Evolutionary conservation across 2,113 vertebrate genomes (phyloP).

Genomic region (Clarias magur): DNA sequence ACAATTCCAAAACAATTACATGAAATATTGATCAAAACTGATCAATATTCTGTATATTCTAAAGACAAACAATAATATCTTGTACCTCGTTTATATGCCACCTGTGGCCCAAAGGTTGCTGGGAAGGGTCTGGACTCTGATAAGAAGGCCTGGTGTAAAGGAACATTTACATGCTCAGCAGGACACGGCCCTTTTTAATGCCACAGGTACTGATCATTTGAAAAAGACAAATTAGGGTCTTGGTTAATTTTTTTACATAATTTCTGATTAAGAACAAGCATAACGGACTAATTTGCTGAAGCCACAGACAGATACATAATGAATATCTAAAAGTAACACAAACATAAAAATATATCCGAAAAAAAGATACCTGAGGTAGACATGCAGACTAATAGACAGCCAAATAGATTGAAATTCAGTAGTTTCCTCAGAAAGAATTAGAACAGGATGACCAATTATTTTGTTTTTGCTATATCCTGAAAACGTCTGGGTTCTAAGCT

Average conservation of each 20-base stretch:
- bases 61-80: background rate
- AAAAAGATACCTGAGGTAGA: background rate
- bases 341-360: background rate
- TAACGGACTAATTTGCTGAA: background rate
- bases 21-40: background rate
- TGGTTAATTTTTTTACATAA: slow-evolving; percentile 27
- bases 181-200: slow-evolving; percentile 49
- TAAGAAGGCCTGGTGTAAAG: slow-evolving; percentile 49
- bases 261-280: slow-evolving; percentile 24
- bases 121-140: slow-evolving; percentile 36
- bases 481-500: no score
- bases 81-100: background rate
- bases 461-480: no score
- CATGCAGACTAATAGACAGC: background rate
- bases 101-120: background rate
- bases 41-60: background rate
- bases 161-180: slow-evolving; percentile 39
- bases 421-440: no score
- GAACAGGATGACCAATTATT: no score
- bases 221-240: slow-evolving; percentile 11
- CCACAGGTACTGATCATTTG: slow-evolving; percentile 26
- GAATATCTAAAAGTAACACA: slow-evolving; percentile 4
- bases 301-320: background rate
- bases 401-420: background rate
- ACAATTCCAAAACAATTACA: background rate